Percentiles rank a stretch among this genome's conserved stretches.
Conservation (phyloP, 2,113 vertebrate species). For the Coptodon bakossiorum region DNA sequence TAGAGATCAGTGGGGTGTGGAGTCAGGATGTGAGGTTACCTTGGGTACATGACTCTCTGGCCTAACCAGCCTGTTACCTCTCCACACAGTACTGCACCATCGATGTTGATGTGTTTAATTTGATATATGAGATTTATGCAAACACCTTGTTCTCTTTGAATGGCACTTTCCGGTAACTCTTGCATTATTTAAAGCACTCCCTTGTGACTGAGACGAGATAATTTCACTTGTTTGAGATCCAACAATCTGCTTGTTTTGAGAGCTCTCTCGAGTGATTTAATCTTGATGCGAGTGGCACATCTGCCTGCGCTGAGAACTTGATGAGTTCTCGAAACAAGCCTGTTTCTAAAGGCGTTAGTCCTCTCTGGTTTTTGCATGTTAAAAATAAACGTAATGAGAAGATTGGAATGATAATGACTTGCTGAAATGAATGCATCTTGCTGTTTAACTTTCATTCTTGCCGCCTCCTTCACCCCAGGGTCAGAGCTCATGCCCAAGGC, state of each 20-base stretch:
- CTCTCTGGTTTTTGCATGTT: neutral
- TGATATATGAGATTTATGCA: slow-evolving; percentile 22
- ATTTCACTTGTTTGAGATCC: slow-evolving; percentile 33
- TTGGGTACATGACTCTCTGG: slow-evolving; percentile 98
- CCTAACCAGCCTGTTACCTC: slow-evolving; percentile 83
- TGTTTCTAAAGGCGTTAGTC: neutral
- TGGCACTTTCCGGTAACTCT: neutral
- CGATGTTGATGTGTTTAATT: slow-evolving; percentile 15
- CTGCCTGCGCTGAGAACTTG: neutral
- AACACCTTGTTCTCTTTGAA: neutral
- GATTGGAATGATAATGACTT: neutral
- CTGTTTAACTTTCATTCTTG: slow-evolving; percentile 10
- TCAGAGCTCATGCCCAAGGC: slow-evolving; percentile 99
- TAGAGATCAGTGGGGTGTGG: slow-evolving; percentile 89
- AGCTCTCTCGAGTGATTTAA: slow-evolving; percentile 2
- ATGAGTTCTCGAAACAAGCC: slow-evolving; percentile 7
- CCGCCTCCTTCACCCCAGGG: slow-evolving; percentile 72
- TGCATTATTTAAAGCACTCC: slow-evolving; percentile 23
- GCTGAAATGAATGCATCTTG: neutral
- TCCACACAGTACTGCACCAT: neutral
- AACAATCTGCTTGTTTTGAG: slow-evolving; percentile 31
- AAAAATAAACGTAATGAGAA: neutral
- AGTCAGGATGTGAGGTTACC: slow-evolving; percentile 93
- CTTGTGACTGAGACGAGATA: neutral
- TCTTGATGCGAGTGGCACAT: neutral